Percentiles rank a stretch among this genome's conserved stretches.
phyloP scores from a whole-genome alignment of 2,797 vertebrate genomes.

The Lepilemur ruficaudatus region DNA sequence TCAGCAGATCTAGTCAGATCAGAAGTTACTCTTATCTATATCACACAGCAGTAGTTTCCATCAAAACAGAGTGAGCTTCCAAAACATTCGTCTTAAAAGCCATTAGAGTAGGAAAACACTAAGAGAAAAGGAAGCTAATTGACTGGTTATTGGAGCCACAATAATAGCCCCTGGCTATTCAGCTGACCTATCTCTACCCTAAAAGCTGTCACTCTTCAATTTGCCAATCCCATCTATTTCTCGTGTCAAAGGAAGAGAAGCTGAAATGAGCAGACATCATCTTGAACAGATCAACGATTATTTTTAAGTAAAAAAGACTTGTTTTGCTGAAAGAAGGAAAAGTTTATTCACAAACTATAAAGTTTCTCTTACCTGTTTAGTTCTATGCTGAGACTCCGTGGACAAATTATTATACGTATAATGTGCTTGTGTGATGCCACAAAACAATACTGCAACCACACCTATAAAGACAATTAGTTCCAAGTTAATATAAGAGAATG shows the following conservation, averaged over 20 bases:
- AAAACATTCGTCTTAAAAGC: background rate
- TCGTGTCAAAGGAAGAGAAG: background rate
- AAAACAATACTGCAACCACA: constrained; percentile 97
- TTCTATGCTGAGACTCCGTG: constrained; percentile 94
- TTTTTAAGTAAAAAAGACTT: background rate
- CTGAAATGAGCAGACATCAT: background rate
- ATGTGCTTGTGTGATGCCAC: constrained; percentile 98
- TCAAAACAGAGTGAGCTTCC: background rate
- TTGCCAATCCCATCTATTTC: background rate
- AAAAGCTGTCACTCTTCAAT: background rate
- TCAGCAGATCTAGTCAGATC: background rate
- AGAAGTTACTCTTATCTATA: background rate
- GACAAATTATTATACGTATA: constrained; percentile 99
- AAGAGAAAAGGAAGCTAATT: background rate
- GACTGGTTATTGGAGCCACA: background rate
- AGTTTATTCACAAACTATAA: constrained; percentile 6
- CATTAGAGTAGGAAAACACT: background rate
- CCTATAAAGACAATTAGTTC: constrained; percentile 84
- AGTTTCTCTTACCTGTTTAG: constrained; percentile 92
- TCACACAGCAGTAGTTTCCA: background rate
- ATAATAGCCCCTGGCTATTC: background rate
- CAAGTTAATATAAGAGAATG: constrained; percentile 23
- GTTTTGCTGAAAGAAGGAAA: constrained; percentile 23
- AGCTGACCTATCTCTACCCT: background rate
- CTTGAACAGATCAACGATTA: background rate